These are phyloP conservation scores for Lepidurus couesii DNA, from an alignment of 1,140 invertebrate genomes.

Conservation along the genomic window DNA sequence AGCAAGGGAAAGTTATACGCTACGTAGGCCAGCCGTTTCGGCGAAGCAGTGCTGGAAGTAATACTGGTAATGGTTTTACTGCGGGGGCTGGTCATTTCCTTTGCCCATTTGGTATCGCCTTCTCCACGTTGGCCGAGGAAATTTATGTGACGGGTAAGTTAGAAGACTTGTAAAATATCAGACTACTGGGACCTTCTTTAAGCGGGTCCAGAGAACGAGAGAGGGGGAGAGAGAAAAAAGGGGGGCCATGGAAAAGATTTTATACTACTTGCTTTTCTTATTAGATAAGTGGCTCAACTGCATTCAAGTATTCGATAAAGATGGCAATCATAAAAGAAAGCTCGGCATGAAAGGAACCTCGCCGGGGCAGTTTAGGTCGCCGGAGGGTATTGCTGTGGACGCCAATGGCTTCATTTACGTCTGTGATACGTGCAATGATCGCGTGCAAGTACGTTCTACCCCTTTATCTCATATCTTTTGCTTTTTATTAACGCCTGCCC, in stretches of 20 bases:
- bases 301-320: constrained; percentile 63
- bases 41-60: neutral
- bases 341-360: constrained; percentile 59
- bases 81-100: constrained; percentile 47
- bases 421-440: constrained; percentile 69
- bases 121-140: constrained; percentile 53
- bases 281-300: constrained; percentile 67
- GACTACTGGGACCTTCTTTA: neutral
- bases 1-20: constrained; percentile 47
- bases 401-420: constrained; percentile 60
- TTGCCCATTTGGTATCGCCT: constrained; percentile 61
- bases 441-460: constrained; percentile 48
- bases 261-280: constrained; percentile 36
- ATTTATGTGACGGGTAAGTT: constrained; percentile 56
- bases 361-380: constrained; percentile 57
- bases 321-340: constrained; percentile 53
- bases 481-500: neutral
- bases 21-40: constrained; percentile 39
- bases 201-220: neutral
- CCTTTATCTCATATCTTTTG: neutral
- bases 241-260: neutral
- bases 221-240: constrained; percentile 19
- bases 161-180: neutral
- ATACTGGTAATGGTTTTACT: neutral
- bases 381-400: constrained; percentile 63